Conservation (phyloP, 30 jellyfish, hydroid and myxozoan genomes). For the Hydractinia echinata region DNA sequence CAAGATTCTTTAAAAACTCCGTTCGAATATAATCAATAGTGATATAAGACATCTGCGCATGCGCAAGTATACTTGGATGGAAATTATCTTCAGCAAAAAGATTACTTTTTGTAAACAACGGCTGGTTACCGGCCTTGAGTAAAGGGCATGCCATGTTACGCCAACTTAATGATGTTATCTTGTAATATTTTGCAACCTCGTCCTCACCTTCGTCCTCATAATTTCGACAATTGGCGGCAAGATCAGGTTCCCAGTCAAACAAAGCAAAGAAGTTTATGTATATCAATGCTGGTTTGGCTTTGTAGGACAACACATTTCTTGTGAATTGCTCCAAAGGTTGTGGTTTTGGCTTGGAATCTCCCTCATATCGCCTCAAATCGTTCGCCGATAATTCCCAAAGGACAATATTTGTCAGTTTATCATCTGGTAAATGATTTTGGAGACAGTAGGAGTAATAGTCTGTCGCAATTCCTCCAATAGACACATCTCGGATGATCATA, state of each 20-base stretch:
- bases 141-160: slow-evolving; percentile 93
- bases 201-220: slow-evolving; percentile 98
- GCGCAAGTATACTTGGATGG: slow-evolving; percentile 97
- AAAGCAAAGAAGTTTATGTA: slow-evolving; percentile 84
- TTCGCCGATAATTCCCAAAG: slow-evolving; percentile 97
- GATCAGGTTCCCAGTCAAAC: slow-evolving; percentile 95
- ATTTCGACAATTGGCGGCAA: slow-evolving; percentile 87
- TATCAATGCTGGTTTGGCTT: slow-evolving; percentile 93
- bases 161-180: slow-evolving; percentile 96
- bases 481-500: slow-evolving; percentile 92
- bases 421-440: slow-evolving; percentile 92
- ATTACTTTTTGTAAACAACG: slow-evolving; percentile 85
- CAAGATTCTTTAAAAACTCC: slow-evolving; percentile 91
- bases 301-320: slow-evolving; percentile 82
- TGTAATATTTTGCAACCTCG: slow-evolving; percentile 94
- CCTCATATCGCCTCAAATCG: slow-evolving; percentile 96
- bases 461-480: slow-evolving; percentile 99
- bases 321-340: slow-evolving; percentile 97
- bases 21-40: slow-evolving; percentile 94
- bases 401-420: slow-evolving; percentile 87
- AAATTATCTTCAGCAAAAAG: slow-evolving; percentile 92
- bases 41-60: slow-evolving; percentile 97
- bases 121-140: slow-evolving; percentile 67
- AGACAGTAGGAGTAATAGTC: slow-evolving; percentile 94
- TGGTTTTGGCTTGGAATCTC: slow-evolving; percentile 54